Conservation (phyloP, 2,797 vertebrate genomes). For the Phrynocephalus guinanensis region DNA sequence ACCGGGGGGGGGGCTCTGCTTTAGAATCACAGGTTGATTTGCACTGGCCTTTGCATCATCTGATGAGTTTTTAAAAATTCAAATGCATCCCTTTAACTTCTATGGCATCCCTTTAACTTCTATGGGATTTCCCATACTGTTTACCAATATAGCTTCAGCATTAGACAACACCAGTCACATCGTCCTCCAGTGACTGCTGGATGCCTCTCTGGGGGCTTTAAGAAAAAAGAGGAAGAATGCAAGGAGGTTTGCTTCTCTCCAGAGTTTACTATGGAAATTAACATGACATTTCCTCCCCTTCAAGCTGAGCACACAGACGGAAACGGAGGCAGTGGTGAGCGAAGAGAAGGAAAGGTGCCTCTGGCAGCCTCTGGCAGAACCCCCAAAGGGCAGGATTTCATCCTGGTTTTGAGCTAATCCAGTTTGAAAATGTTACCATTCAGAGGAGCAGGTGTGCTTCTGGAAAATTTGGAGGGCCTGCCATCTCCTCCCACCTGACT, state of each 20-base stretch:
- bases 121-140: no score
- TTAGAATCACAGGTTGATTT: no score
- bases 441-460: not conserved
- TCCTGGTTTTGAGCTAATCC: not conserved
- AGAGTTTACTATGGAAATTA: slow-evolving; percentile 40
- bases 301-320: not conserved
- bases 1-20: no score
- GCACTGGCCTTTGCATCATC: no score
- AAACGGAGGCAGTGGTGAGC: not conserved
- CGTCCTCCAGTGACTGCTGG: not conserved
- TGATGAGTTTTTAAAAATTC: no score
- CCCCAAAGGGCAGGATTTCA: not conserved
- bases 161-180: not conserved
- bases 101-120: no score
- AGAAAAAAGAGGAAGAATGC: slow-evolving; percentile 24
- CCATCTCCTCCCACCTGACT: not conserved
- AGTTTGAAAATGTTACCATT: slow-evolving; percentile 16
- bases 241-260: slow-evolving; percentile 20
- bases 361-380: not conserved
- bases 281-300: slow-evolving; percentile 16
- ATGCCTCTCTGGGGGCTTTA: slow-evolving; percentile 27
- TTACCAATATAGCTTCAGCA: no score
- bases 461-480: not conserved
- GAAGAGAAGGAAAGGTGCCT: not conserved
- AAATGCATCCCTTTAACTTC: no score